These are phyloP conservation scores for Crotalus helleri DNA, from an alignment of 2,113 vertebrate genomes.

Conservation along the genomic window DNA sequence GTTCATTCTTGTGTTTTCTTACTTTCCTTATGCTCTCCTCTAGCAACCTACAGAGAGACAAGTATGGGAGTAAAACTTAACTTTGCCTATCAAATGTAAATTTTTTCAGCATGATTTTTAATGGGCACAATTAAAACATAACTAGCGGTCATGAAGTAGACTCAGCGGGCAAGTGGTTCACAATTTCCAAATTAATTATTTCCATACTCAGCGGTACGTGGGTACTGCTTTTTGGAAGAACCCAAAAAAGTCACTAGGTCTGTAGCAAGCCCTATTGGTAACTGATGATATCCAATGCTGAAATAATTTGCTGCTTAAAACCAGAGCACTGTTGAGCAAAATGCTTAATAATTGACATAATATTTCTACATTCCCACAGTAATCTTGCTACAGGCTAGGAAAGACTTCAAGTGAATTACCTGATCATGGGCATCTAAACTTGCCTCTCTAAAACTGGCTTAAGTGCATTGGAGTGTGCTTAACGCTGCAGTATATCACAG, in stretches of 20 bases:
- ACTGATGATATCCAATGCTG: slow-evolving; percentile 71
- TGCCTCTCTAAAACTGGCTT: slow-evolving; percentile 67
- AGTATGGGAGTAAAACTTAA: slow-evolving; percentile 99
- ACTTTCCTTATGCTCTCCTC: slow-evolving; percentile 93
- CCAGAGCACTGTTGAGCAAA: slow-evolving; percentile 68
- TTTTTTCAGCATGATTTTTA: slow-evolving; percentile 99
- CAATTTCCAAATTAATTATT: slow-evolving; percentile 79
- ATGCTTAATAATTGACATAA: slow-evolving; percentile 69
- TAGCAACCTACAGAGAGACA: slow-evolving; percentile 99
- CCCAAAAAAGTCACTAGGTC: slow-evolving; percentile 54
- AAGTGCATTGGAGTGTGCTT: slow-evolving; percentile 65
- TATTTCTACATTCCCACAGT: slow-evolving; percentile 74
- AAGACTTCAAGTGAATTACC: slow-evolving; percentile 77
- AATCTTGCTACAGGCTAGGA: slow-evolving; percentile 81
- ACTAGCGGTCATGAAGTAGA: slow-evolving; percentile 92
- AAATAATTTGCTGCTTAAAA: slow-evolving; percentile 80
- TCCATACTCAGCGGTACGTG: slow-evolving; percentile 67
- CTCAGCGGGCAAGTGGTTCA: slow-evolving; percentile 98
- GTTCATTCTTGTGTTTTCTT: slow-evolving; percentile 87
- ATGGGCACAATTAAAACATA: slow-evolving; percentile 92
- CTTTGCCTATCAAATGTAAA: slow-evolving; percentile 99
- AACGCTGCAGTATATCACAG: slow-evolving; percentile 78
- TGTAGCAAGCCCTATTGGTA: slow-evolving; percentile 72
- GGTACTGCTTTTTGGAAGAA: slow-evolving; percentile 62
- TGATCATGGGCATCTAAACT: slow-evolving; percentile 72